Base-by-base conservation (phyloP, 1,140 invertebrate genomes). In the Calosoma granatense region DNA sequence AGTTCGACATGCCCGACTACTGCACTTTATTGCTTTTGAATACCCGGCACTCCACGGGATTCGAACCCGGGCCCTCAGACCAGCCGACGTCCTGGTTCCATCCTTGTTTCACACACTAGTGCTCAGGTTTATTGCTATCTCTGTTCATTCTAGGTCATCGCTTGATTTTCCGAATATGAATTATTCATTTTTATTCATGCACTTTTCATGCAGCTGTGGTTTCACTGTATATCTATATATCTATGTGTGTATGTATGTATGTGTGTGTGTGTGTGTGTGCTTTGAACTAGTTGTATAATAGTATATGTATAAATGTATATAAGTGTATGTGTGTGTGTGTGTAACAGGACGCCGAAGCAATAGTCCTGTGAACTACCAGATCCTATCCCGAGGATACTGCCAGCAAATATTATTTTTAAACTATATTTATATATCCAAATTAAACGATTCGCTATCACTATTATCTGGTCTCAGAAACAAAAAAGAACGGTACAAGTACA, bases 1-100 rank as follows among this genome's bases (percentile, higher is more conserved):
- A 12, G 6, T 12, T 19, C 30, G 15, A 3, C 30, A 15, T 22
- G 39, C 63, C 62, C 61, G 61, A 60, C 67, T 70, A 70, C 67
- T 67, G 63, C 65, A 61, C 58, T 69, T 47, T 70, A 70, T 70
- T 70, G 68, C 68, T 72, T 70, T 70, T 70, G 69, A 72, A 72
- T 72, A 72, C 69, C 70, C 67, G 68, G 69, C 69, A 64, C 63
- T 60, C 20, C 51, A 53, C 68, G 60, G 58, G 64, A 61, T 60
- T 55, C 54, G 52, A 58, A 58, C 43, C 59, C 58, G 63, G 60
- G 60, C 53, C 47, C 56, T 51, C 26, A 56, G 57, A 58, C 56
- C 57, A 43, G 56, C 56, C 53, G 56, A 54, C 59, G 56, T 64
- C 51, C 20, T 22, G 43, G 26, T 47, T 30, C 14, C 26, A 30